These are phyloP conservation scores for Pimpla rufipes DNA, from an alignment of 2,888 invertebrate genomes.

Conservation along the genomic window DNA sequence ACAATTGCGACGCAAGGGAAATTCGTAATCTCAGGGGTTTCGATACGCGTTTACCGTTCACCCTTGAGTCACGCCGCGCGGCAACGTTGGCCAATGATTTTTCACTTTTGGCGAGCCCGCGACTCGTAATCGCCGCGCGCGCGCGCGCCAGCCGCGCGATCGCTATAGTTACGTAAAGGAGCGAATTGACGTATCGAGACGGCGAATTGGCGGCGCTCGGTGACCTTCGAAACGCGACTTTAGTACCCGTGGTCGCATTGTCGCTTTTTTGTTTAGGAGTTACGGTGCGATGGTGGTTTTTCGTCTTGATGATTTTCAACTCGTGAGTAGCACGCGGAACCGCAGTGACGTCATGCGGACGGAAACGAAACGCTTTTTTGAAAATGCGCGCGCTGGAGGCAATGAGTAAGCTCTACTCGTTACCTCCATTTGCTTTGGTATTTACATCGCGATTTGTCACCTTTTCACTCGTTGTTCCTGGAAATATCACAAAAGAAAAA, in stretches of 20 bases:
- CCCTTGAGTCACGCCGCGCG: background rate
- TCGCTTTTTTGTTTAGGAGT: background rate
- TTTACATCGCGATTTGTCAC: constrained; percentile 1
- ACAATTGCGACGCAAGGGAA: too few relatives aligned
- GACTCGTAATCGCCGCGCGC: background rate
- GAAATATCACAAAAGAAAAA: background rate
- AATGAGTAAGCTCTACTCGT: constrained; percentile 28
- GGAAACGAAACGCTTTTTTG: constrained; percentile 14
- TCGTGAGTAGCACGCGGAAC: background rate
- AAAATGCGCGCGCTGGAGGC: constrained; percentile 19
- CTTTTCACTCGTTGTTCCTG: background rate
- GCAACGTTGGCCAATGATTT: background rate
- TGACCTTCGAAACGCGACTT: constrained; percentile 1
- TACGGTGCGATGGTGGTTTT: too few relatives aligned
- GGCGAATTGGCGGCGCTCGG: too few relatives aligned
- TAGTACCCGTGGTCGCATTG: background rate
- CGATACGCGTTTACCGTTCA: background rate
- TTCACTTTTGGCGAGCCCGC: background rate
- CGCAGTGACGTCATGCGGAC: constrained; percentile 40
- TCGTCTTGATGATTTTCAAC: background rate
- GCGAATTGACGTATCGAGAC: too few relatives aligned
- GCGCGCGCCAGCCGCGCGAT: too few relatives aligned
- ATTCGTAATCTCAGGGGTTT: too few relatives aligned
- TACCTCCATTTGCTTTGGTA: background rate
- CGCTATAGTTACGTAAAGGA: background rate